These are phyloP conservation scores for Thaumetopoea pityocampa DNA, from an alignment of 1,140 invertebrate species.

Conservation along the genomic window DNA sequence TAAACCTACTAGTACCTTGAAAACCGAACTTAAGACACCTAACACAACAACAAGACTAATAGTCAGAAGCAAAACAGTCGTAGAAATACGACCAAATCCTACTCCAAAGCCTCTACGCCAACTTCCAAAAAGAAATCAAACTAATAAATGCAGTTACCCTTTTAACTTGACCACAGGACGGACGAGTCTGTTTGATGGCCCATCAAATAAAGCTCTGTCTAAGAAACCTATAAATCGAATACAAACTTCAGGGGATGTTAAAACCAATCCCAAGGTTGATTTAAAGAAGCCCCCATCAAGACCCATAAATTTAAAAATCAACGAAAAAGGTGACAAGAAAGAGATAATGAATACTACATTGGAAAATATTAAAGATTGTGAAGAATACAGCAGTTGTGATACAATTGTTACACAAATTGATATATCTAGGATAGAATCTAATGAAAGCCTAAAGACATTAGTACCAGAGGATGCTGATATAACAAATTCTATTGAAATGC, in stretches of 20 bases:
- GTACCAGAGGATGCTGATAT: constrained; percentile 72
- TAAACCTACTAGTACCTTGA: constrained; percentile 49
- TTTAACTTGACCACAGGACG: constrained; percentile 72
- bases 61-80: constrained; percentile 76
- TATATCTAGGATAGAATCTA: constrained; percentile 67
- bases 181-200: constrained; percentile 60
- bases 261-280: constrained; percentile 38
- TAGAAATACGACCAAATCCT: constrained; percentile 63
- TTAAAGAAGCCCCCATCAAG: constrained; percentile 43
- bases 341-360: constrained; percentile 33
- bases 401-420: constrained; percentile 74
- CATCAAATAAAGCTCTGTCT: constrained; percentile 30
- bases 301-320: constrained; percentile 49
- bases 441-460: constrained; percentile 70
- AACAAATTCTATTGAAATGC: constrained; percentile 77
- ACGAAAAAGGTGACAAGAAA: constrained; percentile 47
- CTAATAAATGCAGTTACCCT: constrained; percentile 69
- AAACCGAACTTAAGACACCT: constrained; percentile 48
- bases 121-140: constrained; percentile 49
- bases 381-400: constrained; percentile 73
- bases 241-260: constrained; percentile 51
- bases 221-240: constrained; percentile 42
- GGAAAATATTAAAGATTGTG: constrained; percentile 49
- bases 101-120: constrained; percentile 35
- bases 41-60: constrained; percentile 41